Base-by-base conservation (phyloP, 2,797 vertebrate species). In the Microctenopoma stevenorrisi region DNA sequence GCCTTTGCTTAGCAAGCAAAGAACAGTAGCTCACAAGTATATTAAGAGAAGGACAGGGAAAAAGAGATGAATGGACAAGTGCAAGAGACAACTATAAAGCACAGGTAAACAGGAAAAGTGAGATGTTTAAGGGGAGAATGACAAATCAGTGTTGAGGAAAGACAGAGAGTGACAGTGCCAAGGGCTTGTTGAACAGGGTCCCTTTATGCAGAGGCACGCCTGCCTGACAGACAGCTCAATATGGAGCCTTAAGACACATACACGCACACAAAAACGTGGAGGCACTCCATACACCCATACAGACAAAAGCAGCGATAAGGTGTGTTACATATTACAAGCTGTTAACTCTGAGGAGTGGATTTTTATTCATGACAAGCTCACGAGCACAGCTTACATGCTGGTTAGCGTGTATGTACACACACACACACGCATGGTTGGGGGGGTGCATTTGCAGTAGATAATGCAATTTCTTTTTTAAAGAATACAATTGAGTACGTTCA, bases 321-420 rank as follows among this genome's bases (percentile, higher is more conserved):
- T 86, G 84, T 76, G 69, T 82, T 81, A 81, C 81, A 86, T 71
- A 85, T 78, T 83, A 84, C 72, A 76, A 80, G 76, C 81, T 86
- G 79, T 82, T 83, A 81, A 81, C 56, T 82, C 68, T 79, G 68
- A 72, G 72, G 63, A 82, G 71, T 82, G 89, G 78, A 86, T 89
- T 83, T 86, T 89, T 81, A 83, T 84, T 90, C 78, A 83, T 85
- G 79, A 85, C 47, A 61, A 68, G 68, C 73, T 57, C 66, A 74
- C 56, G 60, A 79, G 68, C 53, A 72, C 66, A 55, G 64, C 50
- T 77, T 63, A 69, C 82, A 78, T 75, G 62, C 78, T 74, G 67
- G 71, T 78, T 54, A 46, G 15, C 4, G 13, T 42, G 40, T 13
- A 42, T 42, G 40, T 43, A 7, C 15, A 5, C 15, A 16, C 13